A percentile compares a stretch with the other conserved stretches of the same genome.
Conservation (phyloP, 2,797 vertebrate species). For the Silurus aristotelis region DNA sequence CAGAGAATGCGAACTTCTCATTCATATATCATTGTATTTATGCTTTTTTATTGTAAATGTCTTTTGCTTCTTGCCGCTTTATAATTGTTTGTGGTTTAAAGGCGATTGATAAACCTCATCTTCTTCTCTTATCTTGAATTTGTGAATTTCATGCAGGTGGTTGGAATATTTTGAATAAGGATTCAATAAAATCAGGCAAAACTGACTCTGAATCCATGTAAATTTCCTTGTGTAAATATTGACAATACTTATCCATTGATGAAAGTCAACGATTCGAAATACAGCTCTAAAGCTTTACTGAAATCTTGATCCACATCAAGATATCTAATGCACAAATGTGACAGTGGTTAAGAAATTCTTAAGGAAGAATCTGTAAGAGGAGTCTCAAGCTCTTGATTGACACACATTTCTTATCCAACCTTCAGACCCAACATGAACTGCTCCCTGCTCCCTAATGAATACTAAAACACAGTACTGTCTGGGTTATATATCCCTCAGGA, state of each 20-base stretch:
- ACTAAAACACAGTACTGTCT: conserved; percentile 15
- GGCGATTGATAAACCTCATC: neutral
- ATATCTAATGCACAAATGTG: neutral
- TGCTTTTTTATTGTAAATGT: neutral
- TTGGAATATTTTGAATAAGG: neutral
- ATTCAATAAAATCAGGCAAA: neutral
- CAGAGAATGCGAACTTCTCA: neutral
- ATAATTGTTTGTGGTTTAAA: neutral
- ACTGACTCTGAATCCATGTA: neutral
- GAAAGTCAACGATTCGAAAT: neutral
- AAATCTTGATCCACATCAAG: neutral
- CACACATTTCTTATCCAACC: conserved; percentile 36
- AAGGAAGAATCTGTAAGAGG: neutral
- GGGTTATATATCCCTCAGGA: conserved; percentile 41
- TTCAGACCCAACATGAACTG: conserved; percentile 23
- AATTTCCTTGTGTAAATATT: neutral
- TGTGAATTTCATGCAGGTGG: neutral
- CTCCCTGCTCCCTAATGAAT: conserved; percentile 26
- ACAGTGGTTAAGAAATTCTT: too few relatives aligned
- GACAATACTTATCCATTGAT: neutral
- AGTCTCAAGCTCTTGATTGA: conserved; percentile 42
- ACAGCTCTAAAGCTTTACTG: neutral
- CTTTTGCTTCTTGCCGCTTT: neutral
- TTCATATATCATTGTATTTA: neutral
- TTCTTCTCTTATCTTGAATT: neutral